Evolutionary conservation across 2,888 invertebrate genomes (phyloP).

Genomic region (Ctena decussata): DNA sequence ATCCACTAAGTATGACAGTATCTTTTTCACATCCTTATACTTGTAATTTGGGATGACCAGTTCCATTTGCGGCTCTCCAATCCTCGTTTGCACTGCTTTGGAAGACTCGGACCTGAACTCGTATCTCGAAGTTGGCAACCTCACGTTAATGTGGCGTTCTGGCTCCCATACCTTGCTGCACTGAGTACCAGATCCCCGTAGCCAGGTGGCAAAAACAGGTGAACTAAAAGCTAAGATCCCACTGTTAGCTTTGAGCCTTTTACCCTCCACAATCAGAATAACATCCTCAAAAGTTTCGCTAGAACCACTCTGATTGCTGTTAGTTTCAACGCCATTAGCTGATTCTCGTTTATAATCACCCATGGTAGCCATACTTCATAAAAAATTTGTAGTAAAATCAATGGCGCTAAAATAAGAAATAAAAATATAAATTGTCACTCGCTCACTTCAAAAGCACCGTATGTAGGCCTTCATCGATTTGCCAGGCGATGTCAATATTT

Average conservation of each 20-base stretch:
- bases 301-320: neutral
- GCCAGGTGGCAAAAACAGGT: slow-evolving; percentile 28
- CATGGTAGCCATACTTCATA: neutral
- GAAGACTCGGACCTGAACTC: neutral
- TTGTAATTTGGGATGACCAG: slow-evolving; percentile 28
- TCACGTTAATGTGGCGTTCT: neutral
- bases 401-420: neutral
- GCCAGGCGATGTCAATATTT: neutral
- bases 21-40: slow-evolving; percentile 32
- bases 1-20: slow-evolving; percentile 3
- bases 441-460: too few relatives aligned
- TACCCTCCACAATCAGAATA: slow-evolving; percentile 28
- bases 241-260: slow-evolving; percentile 25
- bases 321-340: neutral
- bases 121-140: neutral
- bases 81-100: neutral
- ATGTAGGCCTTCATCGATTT: neutral
- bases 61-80: slow-evolving; percentile 4
- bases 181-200: neutral
- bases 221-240: slow-evolving; percentile 35
- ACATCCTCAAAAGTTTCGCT: slow-evolving; percentile 20
- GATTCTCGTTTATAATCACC: neutral
- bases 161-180: neutral
- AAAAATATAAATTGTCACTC: too few relatives aligned
- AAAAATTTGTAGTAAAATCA: too few relatives aligned